phyloP scores from a whole-genome alignment of 2,797 vertebrate species.

The Poeciliopsis gracilis region DNA sequence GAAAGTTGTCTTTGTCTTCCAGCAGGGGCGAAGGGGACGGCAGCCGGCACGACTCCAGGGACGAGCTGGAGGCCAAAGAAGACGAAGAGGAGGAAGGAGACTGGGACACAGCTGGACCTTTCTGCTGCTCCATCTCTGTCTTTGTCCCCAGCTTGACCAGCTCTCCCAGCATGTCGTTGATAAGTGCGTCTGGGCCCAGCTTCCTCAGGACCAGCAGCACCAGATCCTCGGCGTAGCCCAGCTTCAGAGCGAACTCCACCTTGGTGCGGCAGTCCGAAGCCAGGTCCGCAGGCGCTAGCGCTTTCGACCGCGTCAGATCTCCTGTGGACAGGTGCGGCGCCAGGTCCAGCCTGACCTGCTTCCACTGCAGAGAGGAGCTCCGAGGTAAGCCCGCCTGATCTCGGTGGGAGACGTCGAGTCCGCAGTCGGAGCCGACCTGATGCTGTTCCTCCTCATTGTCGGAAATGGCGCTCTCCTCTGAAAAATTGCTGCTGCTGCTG shows the following conservation, averaged over 20 bases:
- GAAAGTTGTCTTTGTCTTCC: conserved; percentile 92
- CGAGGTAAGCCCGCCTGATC: conserved; percentile 11
- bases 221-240: conserved; percentile 94
- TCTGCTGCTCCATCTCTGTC: conserved; percentile 84
- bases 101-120: conserved; percentile 33
- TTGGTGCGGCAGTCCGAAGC: conserved; percentile 90
- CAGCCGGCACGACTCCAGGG: conserved; percentile 84
- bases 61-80: conserved; percentile 73
- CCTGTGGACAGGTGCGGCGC: conserved; percentile 69
- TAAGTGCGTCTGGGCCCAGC: conserved; percentile 92
- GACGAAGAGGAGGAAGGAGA: conserved; percentile 70
- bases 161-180: conserved; percentile 96
- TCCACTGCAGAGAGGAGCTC: conserved; percentile 34
- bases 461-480: conserved; percentile 88
- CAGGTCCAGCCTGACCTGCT: conserved; percentile 78
- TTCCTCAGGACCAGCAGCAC: conserved; percentile 93
- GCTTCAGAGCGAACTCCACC: conserved; percentile 96
- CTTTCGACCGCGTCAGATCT: conserved; percentile 73
- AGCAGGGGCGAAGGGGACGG: conserved; percentile 84
- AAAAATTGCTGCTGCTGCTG: conserved; percentile 73
- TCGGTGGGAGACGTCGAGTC: conserved; percentile 27
- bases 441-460: conserved; percentile 88
- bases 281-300: conserved; percentile 76
- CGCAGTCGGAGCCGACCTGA: conserved; percentile 55
- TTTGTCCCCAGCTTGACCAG: conserved; percentile 97